Percentiles rank a stretch among this genome's conserved stretches.
These are phyloP conservation scores for Gyps fulvus DNA, from an alignment of 2,113 vertebrate genomes.

Conservation along the genomic window DNA sequence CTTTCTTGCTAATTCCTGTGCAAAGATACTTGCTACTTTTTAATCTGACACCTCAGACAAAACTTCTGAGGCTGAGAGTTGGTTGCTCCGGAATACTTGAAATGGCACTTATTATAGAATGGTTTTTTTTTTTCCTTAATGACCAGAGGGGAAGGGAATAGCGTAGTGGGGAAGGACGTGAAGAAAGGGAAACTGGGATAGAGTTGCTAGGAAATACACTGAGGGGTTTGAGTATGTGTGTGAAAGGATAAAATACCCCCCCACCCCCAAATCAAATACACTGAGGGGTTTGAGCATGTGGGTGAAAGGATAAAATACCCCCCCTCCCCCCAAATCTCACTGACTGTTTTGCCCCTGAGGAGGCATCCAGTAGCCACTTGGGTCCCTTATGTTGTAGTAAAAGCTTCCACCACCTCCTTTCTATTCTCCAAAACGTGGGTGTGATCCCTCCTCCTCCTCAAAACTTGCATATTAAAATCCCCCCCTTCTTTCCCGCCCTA, in stretches of 20 bases:
- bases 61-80: not conserved
- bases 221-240: not conserved
- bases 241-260: not conserved
- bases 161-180: not conserved
- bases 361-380: not conserved
- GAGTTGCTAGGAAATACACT: not conserved
- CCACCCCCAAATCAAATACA: not conserved
- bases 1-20: not conserved
- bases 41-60: not conserved
- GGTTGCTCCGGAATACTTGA: not conserved
- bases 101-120: not conserved
- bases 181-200: not conserved
- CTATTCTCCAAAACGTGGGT: not conserved
- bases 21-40: not conserved
- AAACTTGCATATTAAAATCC: not conserved
- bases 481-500: not conserved
- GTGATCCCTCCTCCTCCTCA: not conserved
- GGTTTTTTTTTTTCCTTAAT: not conserved
- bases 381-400: not conserved
- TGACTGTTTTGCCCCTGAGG: not conserved
- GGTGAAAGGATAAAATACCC: not conserved
- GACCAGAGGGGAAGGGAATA: not conserved
- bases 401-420: not conserved
- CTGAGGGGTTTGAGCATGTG: not conserved
- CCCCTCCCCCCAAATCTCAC: not conserved